Evolutionary conservation across 2,888 invertebrate genomes (phyloP).

Genomic region (Trachelus stipa): DNA sequence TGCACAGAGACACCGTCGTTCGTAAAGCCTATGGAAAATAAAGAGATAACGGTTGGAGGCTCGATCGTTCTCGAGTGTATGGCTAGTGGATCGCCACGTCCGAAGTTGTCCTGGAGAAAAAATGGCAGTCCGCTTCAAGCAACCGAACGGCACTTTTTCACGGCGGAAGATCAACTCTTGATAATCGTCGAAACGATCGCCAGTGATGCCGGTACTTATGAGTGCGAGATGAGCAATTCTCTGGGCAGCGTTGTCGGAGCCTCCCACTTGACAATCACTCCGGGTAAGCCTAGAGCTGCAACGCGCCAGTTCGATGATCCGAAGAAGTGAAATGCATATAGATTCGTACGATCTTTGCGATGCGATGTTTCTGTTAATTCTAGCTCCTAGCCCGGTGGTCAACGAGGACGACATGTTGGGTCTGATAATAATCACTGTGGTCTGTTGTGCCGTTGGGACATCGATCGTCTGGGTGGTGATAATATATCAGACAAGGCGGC

Average conservation of each 20-base stretch:
- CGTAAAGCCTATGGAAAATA: slow-evolving; percentile 86
- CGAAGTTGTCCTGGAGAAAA: slow-evolving; percentile 86
- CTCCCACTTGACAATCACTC: slow-evolving; percentile 78
- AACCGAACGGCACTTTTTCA: slow-evolving; percentile 87
- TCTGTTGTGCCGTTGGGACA: slow-evolving; percentile 92
- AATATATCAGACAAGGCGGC: slow-evolving; percentile 85
- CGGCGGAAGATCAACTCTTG: slow-evolving; percentile 87
- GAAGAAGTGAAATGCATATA: not conserved
- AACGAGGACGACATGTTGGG: slow-evolving; percentile 84
- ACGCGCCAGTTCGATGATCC: not conserved
- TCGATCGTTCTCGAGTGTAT: slow-evolving; percentile 90
- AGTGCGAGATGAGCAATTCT: slow-evolving; percentile 90
- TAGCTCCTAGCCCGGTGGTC: slow-evolving; percentile 70
- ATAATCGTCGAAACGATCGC: slow-evolving; percentile 85
- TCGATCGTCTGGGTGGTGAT: slow-evolving; percentile 92
- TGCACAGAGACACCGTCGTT: slow-evolving; percentile 85
- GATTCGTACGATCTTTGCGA: no score
- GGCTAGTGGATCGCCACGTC: slow-evolving; percentile 87
- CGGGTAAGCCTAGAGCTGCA: slow-evolving; percentile 61
- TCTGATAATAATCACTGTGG: slow-evolving; percentile 89
- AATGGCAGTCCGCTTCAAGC: slow-evolving; percentile 79
- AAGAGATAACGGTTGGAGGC: slow-evolving; percentile 83
- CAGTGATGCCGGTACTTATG: slow-evolving; percentile 86
- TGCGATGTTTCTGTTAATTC: slow-evolving; percentile 15
- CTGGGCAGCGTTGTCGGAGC: slow-evolving; percentile 81